Percentiles rank a stretch among this genome's conserved stretches.
These are phyloP conservation scores for Cyanistes caeruleus DNA, from an alignment of 2,113 vertebrate genomes.

Conservation along the genomic window DNA sequence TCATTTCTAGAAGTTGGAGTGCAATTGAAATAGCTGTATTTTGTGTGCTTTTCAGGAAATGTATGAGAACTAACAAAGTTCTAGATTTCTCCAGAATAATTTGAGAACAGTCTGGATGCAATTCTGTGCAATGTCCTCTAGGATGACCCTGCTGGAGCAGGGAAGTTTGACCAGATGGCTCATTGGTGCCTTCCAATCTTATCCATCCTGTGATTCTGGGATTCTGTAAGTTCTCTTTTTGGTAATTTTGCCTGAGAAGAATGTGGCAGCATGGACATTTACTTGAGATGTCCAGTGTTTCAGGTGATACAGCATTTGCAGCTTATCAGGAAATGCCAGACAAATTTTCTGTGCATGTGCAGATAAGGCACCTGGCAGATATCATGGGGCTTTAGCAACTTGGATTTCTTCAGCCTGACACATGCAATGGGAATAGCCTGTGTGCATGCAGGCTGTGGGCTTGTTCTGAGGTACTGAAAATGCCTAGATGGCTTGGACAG, in stretches of 20 bases:
- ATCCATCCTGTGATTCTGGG: not conserved
- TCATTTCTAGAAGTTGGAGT: not conserved
- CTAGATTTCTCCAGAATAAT: not conserved
- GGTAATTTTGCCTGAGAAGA: not conserved
- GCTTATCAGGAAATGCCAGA: not conserved
- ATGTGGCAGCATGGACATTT: not conserved
- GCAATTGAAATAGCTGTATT: not conserved
- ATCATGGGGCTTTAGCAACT: not conserved
- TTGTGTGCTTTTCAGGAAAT: not conserved
- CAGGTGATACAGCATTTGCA: not conserved
- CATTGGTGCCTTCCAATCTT: not conserved
- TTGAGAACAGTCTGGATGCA: not conserved
- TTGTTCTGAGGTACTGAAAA: not conserved
- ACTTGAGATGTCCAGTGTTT: not conserved
- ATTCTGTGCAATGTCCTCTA: not conserved
- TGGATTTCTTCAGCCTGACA: not conserved
- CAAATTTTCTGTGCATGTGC: not conserved
- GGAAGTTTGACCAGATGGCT: not conserved
- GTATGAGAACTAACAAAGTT: not conserved
- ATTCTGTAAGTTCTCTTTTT: not conserved
- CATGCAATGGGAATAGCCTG: not conserved
- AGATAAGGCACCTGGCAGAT: rapidly evolving
- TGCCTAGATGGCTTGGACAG: rapidly evolving
- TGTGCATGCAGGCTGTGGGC: not conserved
- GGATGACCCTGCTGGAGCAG: not conserved